These are phyloP conservation scores for Drosophila rhopaloa DNA, from an alignment of 1,140 invertebrate species.

Conservation along the genomic window DNA sequence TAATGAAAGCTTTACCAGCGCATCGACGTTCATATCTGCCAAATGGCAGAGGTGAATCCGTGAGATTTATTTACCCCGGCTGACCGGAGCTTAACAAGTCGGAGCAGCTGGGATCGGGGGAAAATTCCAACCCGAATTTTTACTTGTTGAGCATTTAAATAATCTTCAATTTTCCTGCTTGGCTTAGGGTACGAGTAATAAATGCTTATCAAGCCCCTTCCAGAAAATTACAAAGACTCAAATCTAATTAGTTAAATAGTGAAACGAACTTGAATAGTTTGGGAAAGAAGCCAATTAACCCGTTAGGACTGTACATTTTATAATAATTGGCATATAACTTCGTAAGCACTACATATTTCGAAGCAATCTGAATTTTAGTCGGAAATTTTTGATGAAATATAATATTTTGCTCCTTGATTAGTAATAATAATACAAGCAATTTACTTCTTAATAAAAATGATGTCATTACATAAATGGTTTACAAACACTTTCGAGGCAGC, in stretches of 20 bases:
- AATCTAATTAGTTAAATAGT: background rate
- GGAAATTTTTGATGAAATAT: too few relatives aligned
- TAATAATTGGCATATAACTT: background rate
- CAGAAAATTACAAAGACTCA: background rate
- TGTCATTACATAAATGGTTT: too few relatives aligned
- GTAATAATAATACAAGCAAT: too few relatives aligned
- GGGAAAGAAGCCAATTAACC: background rate
- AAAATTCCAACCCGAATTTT: slow-evolving; percentile 1
- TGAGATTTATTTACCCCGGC: slow-evolving; percentile 33
- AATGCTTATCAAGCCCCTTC: background rate
- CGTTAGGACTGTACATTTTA: background rate
- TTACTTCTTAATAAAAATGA: too few relatives aligned
- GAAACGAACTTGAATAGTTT: background rate
- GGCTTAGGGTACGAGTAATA: background rate
- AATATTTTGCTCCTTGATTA: too few relatives aligned
- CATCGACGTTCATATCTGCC: slow-evolving; percentile 24
- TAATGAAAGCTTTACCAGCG: slow-evolving; percentile 60
- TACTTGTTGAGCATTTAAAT: slow-evolving; percentile 21
- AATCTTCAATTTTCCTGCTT: background rate
- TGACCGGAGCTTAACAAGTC: slow-evolving; percentile 6
- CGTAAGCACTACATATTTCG: too few relatives aligned
- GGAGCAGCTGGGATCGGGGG: background rate
- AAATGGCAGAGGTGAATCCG: slow-evolving; percentile 23
- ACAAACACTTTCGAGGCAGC: background rate
- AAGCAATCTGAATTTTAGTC: too few relatives aligned